Conservation (phyloP, 64 coral and sea anemone genomes). For the Exaiptasia diaphana region DNA sequence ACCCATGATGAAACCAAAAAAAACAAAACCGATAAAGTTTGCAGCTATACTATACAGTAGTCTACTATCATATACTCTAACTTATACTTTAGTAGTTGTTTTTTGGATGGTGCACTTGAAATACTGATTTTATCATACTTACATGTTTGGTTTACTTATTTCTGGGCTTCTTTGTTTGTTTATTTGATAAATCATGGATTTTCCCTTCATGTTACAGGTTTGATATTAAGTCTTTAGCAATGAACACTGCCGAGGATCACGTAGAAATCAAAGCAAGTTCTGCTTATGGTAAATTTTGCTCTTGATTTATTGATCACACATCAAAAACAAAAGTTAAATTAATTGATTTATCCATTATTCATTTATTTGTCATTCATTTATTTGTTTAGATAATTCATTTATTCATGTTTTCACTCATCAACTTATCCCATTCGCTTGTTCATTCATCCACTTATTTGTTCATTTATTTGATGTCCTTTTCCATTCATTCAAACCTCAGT, state of each 20-base stretch:
- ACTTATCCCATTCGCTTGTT: no score
- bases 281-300: background rate
- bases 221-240: constrained; percentile 53
- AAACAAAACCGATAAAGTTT: background rate
- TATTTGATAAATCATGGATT: background rate
- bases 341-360: background rate
- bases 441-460: no score
- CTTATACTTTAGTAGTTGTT: background rate
- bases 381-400: background rate
- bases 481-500: background rate
- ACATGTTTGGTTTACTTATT: background rate
- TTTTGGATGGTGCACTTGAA: no score
- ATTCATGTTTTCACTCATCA: background rate
- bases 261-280: constrained; percentile 59
- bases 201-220: constrained; percentile 52
- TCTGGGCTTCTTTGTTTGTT: background rate
- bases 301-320: no score
- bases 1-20: no score
- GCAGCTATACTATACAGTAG: background rate
- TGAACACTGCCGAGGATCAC: constrained; percentile 30
- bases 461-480: background rate
- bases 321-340: background rate
- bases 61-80: background rate
- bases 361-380: background rate
- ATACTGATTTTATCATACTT: background rate